Percentiles rank a stretch among this genome's conserved stretches.
Conservation (phyloP, 2,797 vertebrate species). For the Tauraco hartlaubi region DNA sequence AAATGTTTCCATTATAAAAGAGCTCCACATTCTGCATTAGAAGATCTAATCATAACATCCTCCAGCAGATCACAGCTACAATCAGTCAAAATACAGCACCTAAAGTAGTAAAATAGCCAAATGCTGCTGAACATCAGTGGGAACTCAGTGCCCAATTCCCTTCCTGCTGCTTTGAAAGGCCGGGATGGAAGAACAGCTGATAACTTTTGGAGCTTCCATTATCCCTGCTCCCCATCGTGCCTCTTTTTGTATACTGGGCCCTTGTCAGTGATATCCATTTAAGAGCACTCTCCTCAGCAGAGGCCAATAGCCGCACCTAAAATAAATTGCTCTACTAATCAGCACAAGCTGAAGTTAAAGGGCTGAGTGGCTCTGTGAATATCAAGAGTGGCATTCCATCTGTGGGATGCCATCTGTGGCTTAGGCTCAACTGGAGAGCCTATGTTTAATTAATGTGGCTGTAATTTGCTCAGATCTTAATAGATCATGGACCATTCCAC, state of each 20-base stretch:
- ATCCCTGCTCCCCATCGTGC: neutral
- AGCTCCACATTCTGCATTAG: neutral
- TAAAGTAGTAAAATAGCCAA: conserved; percentile 10
- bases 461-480: conserved; percentile 68
- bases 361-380: conserved; percentile 63
- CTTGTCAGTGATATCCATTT: conserved; percentile 34
- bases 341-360: conserved; percentile 70
- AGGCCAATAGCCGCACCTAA: conserved; percentile 58
- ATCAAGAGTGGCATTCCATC: conserved; percentile 72
- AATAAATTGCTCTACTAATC: conserved; percentile 70
- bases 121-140: neutral
- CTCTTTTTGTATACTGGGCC: neutral
- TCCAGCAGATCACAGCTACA: neutral
- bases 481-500: conserved; percentile 61
- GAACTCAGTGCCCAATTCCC: neutral
- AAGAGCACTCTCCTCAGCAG: conserved; percentile 44
- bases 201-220: conserved; percentile 22
- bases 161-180: conserved; percentile 27
- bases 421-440: conserved; percentile 55
- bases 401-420: conserved; percentile 72
- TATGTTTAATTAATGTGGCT: conserved; percentile 75
- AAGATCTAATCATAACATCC: neutral
- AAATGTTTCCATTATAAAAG: neutral
- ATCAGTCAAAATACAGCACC: neutral
- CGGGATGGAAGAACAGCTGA: neutral